Evolutionary conservation across 2,113 vertebrate species (phyloP).

Genomic region (Gymnorhina tibicen): DNA sequence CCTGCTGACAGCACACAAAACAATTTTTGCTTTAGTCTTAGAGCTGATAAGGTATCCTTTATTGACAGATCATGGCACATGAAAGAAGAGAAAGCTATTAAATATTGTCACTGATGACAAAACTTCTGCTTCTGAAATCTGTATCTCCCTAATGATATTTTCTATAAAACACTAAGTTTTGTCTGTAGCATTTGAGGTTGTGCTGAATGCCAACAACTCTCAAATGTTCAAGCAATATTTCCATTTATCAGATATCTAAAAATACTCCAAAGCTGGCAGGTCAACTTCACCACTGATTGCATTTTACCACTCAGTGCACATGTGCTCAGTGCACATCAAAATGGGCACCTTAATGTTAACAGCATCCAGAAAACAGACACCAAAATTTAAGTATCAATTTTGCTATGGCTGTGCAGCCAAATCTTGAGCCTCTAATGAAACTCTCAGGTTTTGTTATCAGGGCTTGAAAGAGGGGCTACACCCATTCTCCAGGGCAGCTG

Average conservation of each 20-base stretch:
- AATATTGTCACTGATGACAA: background rate
- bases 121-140: background rate
- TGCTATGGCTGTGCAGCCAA: background rate
- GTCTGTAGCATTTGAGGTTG: background rate
- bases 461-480: background rate
- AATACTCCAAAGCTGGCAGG: background rate
- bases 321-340: background rate
- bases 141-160: background rate
- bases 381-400: background rate
- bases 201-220: background rate
- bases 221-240: background rate
- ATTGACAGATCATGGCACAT: background rate
- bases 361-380: background rate
- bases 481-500: background rate
- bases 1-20: background rate
- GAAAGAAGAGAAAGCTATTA: background rate
- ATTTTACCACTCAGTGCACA: background rate
- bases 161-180: background rate
- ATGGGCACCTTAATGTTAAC: background rate
- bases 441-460: background rate
- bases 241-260: background rate
- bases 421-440: background rate
- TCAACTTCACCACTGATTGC: background rate
- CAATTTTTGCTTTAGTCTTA: conserved; percentile 17
- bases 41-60: background rate